phyloP scores from a whole-genome alignment of 2,797 vertebrate species.

The Scarus forsteni region DNA sequence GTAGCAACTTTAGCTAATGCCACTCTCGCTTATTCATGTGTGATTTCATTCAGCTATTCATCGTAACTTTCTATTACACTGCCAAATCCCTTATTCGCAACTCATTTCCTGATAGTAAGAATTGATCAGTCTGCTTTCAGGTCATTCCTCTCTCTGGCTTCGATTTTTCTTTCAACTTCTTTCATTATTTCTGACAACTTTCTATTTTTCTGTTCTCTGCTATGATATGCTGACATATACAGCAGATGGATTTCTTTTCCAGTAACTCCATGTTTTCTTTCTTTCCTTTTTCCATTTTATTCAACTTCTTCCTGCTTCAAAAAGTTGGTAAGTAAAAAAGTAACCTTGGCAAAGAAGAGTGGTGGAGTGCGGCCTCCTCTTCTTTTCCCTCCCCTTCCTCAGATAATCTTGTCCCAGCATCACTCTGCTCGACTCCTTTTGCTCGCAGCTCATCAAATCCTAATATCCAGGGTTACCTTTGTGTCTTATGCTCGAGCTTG shows the following conservation, averaged over 20 bases:
- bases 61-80: constrained; percentile 25
- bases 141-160: constrained; percentile 17
- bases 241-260: constrained; percentile 27
- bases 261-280: constrained; percentile 50
- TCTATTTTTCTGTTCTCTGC: constrained; percentile 21
- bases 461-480: constrained; percentile 63
- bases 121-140: constrained; percentile 28
- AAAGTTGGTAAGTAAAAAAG: constrained; percentile 74
- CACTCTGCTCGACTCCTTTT: constrained; percentile 46
- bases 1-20: constrained; percentile 6
- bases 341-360: constrained; percentile 51
- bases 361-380: constrained; percentile 38
- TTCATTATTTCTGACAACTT: constrained; percentile 19
- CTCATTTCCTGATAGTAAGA: constrained; percentile 29
- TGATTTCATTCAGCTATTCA: constrained; percentile 36
- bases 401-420: constrained; percentile 55
- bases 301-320: constrained; percentile 52
- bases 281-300: constrained; percentile 28
- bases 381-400: constrained; percentile 47
- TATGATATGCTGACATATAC: constrained; percentile 17
- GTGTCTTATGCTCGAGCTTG: constrained; percentile 59
- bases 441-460: constrained; percentile 62
- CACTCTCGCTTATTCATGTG: constrained; percentile 16
- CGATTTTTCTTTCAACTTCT: constrained; percentile 1
- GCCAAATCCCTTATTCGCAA: constrained; percentile 25